These are phyloP conservation scores for Cydia splendana DNA, from an alignment of 1,140 invertebrate species.

Conservation along the genomic window DNA sequence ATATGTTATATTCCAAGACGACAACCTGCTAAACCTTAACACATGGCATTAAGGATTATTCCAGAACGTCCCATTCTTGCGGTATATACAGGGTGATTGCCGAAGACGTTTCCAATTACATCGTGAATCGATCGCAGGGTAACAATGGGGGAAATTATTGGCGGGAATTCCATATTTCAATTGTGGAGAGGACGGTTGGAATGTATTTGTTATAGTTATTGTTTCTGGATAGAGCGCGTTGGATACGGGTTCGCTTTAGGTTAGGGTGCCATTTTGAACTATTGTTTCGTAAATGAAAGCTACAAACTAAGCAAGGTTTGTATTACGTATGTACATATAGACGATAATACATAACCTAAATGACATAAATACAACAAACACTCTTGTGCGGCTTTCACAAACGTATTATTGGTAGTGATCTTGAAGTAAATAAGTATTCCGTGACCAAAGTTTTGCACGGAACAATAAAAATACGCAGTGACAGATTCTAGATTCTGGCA, in stretches of 20 bases:
- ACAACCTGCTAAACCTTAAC: background rate
- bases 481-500: too few species aligned
- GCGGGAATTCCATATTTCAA: constrained; percentile 11
- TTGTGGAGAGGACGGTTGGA: background rate
- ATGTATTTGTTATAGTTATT: constrained; percentile 12
- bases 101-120: constrained; percentile 10
- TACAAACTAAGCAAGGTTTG: background rate
- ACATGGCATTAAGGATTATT: background rate
- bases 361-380: too few species aligned
- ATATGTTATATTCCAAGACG: background rate
- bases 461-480: too few species aligned
- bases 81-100: background rate
- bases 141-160: constrained; percentile 10
- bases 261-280: background rate
- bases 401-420: too few species aligned
- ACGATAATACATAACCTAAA: too few species aligned
- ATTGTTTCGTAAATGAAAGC: background rate
- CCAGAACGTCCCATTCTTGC: background rate
- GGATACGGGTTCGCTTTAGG: background rate
- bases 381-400: too few species aligned
- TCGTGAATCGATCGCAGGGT: constrained; percentile 5
- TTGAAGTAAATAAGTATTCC: too few species aligned
- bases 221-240: background rate
- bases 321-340: background rate
- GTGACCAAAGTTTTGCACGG: too few species aligned